Evolutionary conservation across 2,888 invertebrate species (phyloP).

Genomic region (Cephonodes hylas): DNA sequence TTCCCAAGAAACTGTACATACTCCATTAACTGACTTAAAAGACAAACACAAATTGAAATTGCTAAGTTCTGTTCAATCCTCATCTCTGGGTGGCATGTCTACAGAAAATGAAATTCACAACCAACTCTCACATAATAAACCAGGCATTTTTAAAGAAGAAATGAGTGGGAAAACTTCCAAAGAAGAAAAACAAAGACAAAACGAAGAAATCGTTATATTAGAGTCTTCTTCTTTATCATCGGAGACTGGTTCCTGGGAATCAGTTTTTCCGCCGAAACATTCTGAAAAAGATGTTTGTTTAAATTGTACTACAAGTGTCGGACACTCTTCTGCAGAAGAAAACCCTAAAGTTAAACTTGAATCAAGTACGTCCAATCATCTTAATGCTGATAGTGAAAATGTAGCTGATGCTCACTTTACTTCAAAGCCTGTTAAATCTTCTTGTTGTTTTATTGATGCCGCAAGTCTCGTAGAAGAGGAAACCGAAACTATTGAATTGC

Average conservation of each 20-base stretch:
- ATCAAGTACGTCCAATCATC: not conserved
- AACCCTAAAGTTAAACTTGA: not conserved
- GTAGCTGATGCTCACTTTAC: constrained; percentile 46
- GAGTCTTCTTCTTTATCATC: constrained; percentile 84
- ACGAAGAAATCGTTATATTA: constrained; percentile 82
- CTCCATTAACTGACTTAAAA: constrained; percentile 39
- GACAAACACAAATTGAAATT: constrained; percentile 32
- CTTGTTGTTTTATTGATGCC: constrained; percentile 88
- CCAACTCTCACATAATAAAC: constrained; percentile 27
- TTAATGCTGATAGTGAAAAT: not conserved
- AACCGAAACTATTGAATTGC: constrained; percentile 55
- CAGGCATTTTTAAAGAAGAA: constrained; percentile 34
- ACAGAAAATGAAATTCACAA: constrained; percentile 37
- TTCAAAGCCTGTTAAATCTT: constrained; percentile 50
- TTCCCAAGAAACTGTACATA: constrained; percentile 41
- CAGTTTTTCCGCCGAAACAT: constrained; percentile 76
- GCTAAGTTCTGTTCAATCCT: constrained; percentile 25
- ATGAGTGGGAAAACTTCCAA: constrained; percentile 59
- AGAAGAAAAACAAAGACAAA: constrained; percentile 83
- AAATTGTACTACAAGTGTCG: constrained; percentile 65
- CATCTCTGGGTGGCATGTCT: constrained; percentile 30
- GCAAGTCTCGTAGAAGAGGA: constrained; percentile 87
- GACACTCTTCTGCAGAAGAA: constrained; percentile 38
- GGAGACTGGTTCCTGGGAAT: constrained; percentile 84
- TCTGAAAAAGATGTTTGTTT: constrained; percentile 67